These are phyloP conservation scores for Philopotamus ludificatus DNA, from an alignment of 1,140 invertebrate genomes.

Conservation along the genomic window DNA sequence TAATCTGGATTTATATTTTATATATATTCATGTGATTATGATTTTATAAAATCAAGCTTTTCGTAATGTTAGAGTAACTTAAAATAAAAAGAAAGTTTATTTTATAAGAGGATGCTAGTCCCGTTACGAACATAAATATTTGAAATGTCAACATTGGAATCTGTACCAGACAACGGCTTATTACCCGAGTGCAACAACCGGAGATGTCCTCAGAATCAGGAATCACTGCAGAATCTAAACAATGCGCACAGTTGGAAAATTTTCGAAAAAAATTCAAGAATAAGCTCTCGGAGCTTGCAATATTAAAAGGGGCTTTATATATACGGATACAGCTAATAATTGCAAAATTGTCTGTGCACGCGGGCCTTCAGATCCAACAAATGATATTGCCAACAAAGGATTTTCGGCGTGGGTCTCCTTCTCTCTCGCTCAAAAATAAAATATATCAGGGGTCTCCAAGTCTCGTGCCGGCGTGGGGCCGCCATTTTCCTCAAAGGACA, in stretches of 20 bases:
- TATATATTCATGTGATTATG: no score
- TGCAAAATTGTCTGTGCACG: not conserved
- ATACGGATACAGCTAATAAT: not conserved
- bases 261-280: not conserved
- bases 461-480: constrained; percentile 2
- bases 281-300: no score
- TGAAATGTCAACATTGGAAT: no score
- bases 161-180: no score
- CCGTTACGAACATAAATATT: no score
- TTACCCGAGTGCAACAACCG: no score
- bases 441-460: constrained; percentile 11
- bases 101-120: no score
- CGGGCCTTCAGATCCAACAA: not conserved
- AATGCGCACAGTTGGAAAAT: not conserved
- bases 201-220: not conserved
- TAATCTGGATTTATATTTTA: no score
- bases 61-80: no score
- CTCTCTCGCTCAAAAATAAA: constrained; percentile 25
- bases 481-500: constrained; percentile 7
- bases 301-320: not conserved
- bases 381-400: not conserved
- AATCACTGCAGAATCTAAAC: not conserved
- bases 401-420: not conserved
- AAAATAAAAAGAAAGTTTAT: no score
- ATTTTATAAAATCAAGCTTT: no score